phyloP scores from a whole-genome alignment of 2,113 vertebrate species.

The Colossoma macropomum region DNA sequence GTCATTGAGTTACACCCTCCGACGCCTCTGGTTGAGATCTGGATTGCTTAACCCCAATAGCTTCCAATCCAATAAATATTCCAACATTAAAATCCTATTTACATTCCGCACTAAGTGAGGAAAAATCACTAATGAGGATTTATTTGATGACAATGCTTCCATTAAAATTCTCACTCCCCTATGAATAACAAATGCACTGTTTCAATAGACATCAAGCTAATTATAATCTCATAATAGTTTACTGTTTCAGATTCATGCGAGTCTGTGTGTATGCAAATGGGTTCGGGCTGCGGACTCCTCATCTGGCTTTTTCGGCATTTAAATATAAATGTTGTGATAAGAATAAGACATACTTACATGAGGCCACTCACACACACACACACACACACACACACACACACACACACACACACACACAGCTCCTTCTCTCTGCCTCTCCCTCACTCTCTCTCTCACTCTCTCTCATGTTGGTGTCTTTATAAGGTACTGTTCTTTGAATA shows the following conservation, averaged over 20 bases:
- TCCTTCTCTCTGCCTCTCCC: too few relatives aligned
- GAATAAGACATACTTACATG: background rate
- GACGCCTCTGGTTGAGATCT: slow-evolving; percentile 1
- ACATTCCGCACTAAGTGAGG: slow-evolving; percentile 62
- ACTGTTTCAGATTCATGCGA: slow-evolving; percentile 42
- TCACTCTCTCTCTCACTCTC: slow-evolving; percentile 1
- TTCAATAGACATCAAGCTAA: slow-evolving; percentile 56
- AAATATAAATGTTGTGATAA: background rate
- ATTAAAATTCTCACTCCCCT: slow-evolving; percentile 50
- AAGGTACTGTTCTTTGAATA: background rate
- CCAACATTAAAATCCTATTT: slow-evolving; percentile 52
- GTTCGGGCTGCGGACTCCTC: background rate
- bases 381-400: slow-evolving; percentile 5
- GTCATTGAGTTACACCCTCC: background rate
- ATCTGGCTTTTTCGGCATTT: slow-evolving; percentile 18
- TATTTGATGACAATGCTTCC: slow-evolving; percentile 58
- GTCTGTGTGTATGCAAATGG: slow-evolving; percentile 29
- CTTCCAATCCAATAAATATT: slow-evolving; percentile 50
- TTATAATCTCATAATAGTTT: slow-evolving; percentile 57
- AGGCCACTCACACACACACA: slow-evolving; percentile 8
- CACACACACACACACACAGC: slow-evolving; percentile 1
- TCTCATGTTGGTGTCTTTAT: slow-evolving; percentile 55
- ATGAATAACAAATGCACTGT: slow-evolving; percentile 59
- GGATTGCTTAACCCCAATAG: slow-evolving; percentile 16
- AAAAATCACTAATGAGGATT: slow-evolving; percentile 58